Evolutionary conservation across 2,113 vertebrate genomes (phyloP), one percentile per base, ranked within the genome.

Genomic region (Hippopotamus amphibius): DNA sequence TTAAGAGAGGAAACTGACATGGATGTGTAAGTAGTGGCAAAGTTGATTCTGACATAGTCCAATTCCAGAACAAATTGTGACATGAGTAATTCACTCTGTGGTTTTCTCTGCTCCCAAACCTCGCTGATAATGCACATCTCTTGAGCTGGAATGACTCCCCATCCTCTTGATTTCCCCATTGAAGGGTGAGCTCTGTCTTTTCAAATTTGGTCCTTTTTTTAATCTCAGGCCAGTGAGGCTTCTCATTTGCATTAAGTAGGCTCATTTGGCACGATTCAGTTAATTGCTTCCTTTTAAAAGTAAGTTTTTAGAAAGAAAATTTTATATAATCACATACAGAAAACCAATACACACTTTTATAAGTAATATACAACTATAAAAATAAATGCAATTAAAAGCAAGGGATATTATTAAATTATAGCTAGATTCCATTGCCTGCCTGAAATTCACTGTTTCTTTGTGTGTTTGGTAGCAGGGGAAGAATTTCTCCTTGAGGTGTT

Each of bases 221-320:
- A 37, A 26, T 33, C 6, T 12, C 5, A 77, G 5, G n/a, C 41
- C 30, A 43, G 22, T 41, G 11, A 55, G 37, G 2, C 69, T 53
- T 89, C 46, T 92, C 86, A 63, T 72, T 79, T 86, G 68, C n/a
- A 59, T 89, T 72, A 81, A 77, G n/a, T 24, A 82, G 66, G 3
- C 24, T 82, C 33, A 79, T 28, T 69, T 71, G 53, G 74, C 33
- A 26, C 66, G 22, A 89, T 87, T 79, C 24, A 55, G 28, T 79
- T 90, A 83, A 72, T 87, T 82, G 33, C 65, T 71, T 74, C 43
- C 80, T 95, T 86, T 71, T 37, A 43, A 71, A 93, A 93, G 68
- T 43, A 33, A 37, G 3, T 28, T 84, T 96, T 92, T 50, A 69
- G 74, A 76, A 77, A 71, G 68, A 6, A 30, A 77, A 61, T 4